Percentiles rank a stretch among this genome's conserved stretches.
Evolutionary conservation across 2,888 invertebrate genomes (phyloP).

Genomic region (Lasioglossum malachurum): DNA sequence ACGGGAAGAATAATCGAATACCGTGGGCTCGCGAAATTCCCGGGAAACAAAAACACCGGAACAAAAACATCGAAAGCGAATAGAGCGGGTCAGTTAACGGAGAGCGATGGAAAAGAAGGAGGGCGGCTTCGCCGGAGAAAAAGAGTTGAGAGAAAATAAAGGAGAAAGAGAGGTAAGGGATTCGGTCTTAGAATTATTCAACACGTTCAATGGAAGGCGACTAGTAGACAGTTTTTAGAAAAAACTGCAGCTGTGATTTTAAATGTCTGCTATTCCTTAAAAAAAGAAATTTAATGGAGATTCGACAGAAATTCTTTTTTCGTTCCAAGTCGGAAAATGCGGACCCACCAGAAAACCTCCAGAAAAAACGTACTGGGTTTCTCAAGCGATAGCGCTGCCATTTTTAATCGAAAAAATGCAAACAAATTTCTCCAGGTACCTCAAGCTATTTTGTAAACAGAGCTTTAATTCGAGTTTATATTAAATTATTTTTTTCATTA

Average conservation of each 20-base stretch:
- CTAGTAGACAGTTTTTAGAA: background rate
- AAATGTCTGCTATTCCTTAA: background rate
- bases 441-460: background rate
- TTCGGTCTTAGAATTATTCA: conserved; percentile 63
- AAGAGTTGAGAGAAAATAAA: background rate
- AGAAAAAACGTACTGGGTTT: no score
- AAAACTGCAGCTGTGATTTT: background rate
- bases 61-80: conserved; percentile 40
- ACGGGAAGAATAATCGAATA: conserved; percentile 43
- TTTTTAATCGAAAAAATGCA: background rate
- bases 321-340: background rate
- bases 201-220: conserved; percentile 52
- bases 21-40: conserved; percentile 33
- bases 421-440: background rate
- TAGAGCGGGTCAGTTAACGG: conserved; percentile 54
- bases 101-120: background rate
- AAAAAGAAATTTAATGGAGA: background rate
- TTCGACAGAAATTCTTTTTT: background rate
- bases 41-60: conserved; percentile 48
- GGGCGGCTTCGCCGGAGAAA: background rate
- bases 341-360: background rate
- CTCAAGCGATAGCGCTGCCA: background rate
- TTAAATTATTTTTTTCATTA: background rate
- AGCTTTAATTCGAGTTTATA: background rate
- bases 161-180: background rate